phyloP scores from a whole-genome alignment of 2,113 vertebrate species.

The Psettodes erumei region DNA sequence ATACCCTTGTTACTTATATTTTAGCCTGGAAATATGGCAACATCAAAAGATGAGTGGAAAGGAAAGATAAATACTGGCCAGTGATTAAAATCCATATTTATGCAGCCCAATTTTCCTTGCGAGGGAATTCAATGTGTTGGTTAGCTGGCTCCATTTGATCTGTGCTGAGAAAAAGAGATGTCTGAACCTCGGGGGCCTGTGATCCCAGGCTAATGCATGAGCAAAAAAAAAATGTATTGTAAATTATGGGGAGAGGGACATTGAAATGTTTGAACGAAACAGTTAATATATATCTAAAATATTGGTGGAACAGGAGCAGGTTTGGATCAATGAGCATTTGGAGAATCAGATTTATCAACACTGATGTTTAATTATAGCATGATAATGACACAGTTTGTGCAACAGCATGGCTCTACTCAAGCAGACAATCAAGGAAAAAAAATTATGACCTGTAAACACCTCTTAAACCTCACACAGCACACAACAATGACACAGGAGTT shows the following conservation, averaged over 20 bases:
- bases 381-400: slow-evolving; percentile 53
- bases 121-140: slow-evolving; percentile 73
- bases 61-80: slow-evolving; percentile 81
- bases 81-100: slow-evolving; percentile 85
- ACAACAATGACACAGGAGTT: slow-evolving; percentile 22
- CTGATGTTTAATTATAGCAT: slow-evolving; percentile 55
- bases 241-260: slow-evolving; percentile 73
- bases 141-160: slow-evolving; percentile 83
- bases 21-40: slow-evolving; percentile 69
- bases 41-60: slow-evolving; percentile 79
- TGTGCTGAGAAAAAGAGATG: slow-evolving; percentile 75
- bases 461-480: slow-evolving; percentile 39
- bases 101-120: slow-evolving; percentile 80
- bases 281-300: slow-evolving; percentile 41
- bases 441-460: slow-evolving; percentile 58
- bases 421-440: slow-evolving; percentile 20
- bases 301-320: slow-evolving; percentile 39
- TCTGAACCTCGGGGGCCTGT: slow-evolving; percentile 79
- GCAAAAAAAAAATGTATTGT: slow-evolving; percentile 83
- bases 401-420: slow-evolving; percentile 19
- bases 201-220: slow-evolving; percentile 79
- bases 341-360: slow-evolving; percentile 44
- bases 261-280: slow-evolving; percentile 71
- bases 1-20: slow-evolving; percentile 69
- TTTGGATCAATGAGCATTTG: slow-evolving; percentile 41